Percentiles rank a stretch among this genome's conserved stretches.
phyloP scores from a whole-genome alignment of 2,888 invertebrate genomes.

The Germaria angustata region DNA sequence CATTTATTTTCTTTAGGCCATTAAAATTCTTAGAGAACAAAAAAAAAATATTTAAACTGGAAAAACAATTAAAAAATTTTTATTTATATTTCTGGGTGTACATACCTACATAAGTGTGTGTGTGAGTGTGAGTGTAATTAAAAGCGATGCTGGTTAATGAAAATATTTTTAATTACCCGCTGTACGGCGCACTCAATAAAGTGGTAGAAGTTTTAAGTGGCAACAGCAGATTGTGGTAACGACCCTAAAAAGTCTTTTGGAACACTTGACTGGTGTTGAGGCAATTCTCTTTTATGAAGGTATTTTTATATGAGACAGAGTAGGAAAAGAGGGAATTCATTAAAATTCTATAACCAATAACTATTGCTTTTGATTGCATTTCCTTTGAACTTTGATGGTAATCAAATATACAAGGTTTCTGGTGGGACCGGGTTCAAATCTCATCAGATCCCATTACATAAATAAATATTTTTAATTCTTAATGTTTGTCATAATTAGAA shows the following conservation, averaged over 20 bases:
- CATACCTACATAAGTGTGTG: neutral
- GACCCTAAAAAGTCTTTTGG: constrained; percentile 37
- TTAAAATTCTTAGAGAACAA: constrained; percentile 37
- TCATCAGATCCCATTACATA: no score
- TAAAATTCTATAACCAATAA: neutral
- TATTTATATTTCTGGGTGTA: neutral
- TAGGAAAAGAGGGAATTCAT: neutral
- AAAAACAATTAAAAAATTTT: constrained; percentile 39
- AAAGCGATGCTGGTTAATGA: constrained; percentile 50
- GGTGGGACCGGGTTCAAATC: no score
- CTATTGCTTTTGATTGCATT: no score
- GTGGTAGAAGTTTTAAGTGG: constrained; percentile 21
- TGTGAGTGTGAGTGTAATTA: constrained; percentile 15
- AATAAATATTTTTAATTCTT: no score
- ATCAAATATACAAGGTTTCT: no score
- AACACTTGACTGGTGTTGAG: constrained; percentile 8
- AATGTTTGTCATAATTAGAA: no score
- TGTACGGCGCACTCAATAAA: constrained; percentile 14
- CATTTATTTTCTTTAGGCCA: constrained; percentile 40
- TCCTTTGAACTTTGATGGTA: no score
- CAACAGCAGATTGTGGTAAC: constrained; percentile 31
- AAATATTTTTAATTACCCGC: constrained; percentile 44
- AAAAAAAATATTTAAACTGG: constrained; percentile 30
- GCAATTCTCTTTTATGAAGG: neutral
- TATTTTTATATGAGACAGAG: neutral